Conservation (phyloP, 2,113 vertebrate species). For the Zosterops hypoxanthus region DNA sequence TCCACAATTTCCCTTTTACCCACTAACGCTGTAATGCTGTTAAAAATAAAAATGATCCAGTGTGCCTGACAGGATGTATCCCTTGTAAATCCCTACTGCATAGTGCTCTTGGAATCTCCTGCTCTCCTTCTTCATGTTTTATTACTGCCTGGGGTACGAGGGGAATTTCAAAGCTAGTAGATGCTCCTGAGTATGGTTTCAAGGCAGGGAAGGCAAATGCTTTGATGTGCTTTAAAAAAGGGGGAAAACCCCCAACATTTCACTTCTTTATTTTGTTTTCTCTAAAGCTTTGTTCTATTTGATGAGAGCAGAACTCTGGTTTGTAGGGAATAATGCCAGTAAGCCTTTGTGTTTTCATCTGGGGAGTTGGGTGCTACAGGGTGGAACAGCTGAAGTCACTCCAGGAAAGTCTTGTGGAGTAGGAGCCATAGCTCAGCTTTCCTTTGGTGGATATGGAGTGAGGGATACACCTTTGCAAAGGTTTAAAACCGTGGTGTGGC, state of each 20-base stretch:
- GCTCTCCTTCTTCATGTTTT: not conserved
- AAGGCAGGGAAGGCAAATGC: not conserved
- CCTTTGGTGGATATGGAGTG: not conserved
- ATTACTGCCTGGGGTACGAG: not conserved
- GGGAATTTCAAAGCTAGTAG: conserved; percentile 29
- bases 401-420: not conserved
- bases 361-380: not conserved
- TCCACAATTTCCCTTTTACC: conserved; percentile 44
- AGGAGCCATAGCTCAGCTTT: not conserved
- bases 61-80: conserved; percentile 41
- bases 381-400: not conserved
- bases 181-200: not conserved
- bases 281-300: not conserved
- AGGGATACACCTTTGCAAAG: not conserved
- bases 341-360: not conserved
- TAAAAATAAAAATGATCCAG: conserved; percentile 65
- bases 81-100: conserved; percentile 42
- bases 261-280: not conserved
- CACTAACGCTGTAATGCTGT: conserved; percentile 25
- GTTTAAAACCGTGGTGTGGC: not conserved
- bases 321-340: not conserved
- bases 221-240: not conserved
- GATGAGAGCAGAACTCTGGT: not conserved
- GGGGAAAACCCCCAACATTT: not conserved
- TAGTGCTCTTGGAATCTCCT: not conserved